A percentile compares a stretch with the other conserved stretches of the same genome.
These are phyloP conservation scores for Saccostrea echinata DNA, from an alignment of 1,140 invertebrate species.

Conservation along the genomic window DNA sequence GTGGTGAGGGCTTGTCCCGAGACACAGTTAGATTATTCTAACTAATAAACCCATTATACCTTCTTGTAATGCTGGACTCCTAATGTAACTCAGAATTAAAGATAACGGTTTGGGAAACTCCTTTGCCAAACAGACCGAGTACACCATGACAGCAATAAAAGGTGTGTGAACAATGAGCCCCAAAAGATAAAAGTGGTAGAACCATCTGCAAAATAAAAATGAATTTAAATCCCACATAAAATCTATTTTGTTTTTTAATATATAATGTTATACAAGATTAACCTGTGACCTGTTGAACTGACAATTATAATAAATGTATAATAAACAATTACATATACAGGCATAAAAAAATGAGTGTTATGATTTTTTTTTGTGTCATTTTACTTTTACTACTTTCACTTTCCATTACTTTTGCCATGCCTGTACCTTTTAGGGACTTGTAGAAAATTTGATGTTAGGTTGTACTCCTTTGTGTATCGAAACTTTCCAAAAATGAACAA, in stretches of 20 bases:
- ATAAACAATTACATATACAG: too few species aligned
- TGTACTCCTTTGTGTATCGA: background rate
- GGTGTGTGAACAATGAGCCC: conserved; percentile 41
- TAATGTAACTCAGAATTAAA: conserved; percentile 4
- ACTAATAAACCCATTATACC: background rate
- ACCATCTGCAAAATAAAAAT: conserved; percentile 48
- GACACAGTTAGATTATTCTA: too few species aligned
- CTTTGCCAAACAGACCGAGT: conserved; percentile 9
- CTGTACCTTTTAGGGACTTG: conserved; percentile 44
- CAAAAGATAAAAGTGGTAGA: conserved; percentile 45
- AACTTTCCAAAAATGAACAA: conserved; percentile 53
- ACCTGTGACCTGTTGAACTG: too few species aligned
- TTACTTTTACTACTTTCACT: too few species aligned
- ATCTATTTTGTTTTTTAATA: too few species aligned
- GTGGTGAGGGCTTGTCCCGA: too few species aligned
- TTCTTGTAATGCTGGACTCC: background rate
- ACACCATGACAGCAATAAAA: background rate
- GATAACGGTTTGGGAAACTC: background rate
- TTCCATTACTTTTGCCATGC: too few species aligned
- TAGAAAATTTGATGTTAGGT: conserved; percentile 23
- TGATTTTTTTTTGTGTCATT: too few species aligned
- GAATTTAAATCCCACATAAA: background rate
- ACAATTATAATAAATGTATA: too few species aligned
- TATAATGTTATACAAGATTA: too few species aligned
- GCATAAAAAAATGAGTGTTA: too few species aligned